Base-by-base conservation (phyloP, 37 sponge, comb jelly and placozoan genomes). In the Spongilla lacustris region DNA sequence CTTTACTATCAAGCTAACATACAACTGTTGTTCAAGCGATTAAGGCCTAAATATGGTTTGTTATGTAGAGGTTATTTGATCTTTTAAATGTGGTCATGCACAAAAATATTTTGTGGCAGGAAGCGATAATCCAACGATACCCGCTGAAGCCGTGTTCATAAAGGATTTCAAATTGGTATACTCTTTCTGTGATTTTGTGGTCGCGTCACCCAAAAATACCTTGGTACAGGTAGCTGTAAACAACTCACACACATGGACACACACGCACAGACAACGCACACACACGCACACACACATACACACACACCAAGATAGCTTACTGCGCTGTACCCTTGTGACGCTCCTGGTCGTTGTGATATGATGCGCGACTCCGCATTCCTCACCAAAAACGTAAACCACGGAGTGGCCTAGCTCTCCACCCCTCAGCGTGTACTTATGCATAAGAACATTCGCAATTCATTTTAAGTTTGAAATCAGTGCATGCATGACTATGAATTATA, bases 281-380 rank as follows among this genome's bases (percentile, higher is more conserved):
- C 58, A 58, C 58, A 17, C 58, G 11, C 58, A 58, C 58, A 58
- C 58, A 58, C 58, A 58, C 58, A 58, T 17, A 58, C 21, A 58
- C 58, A 58, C 12, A 17, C 58, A 58, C 11, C 58, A 58, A 58
- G 58, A 58, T 58, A 58, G 58, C 58, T 58, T 58, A 58, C 58
- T 58, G 58, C 58, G 58, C 58, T 58, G 58, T 58, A 58, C 58
- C 58, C 58, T 58, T 58, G 58, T 58, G 58, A 58, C 21, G 21
- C 58, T 58, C 58, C 58, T 58, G 58, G 58, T 58, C 58, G 58
- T 58, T 58, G 58, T 58, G 58, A 58, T 58, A 58, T 58, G 58
- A 58, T 58, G 58, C 58, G 58, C 58, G 58, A 58, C 14, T 58
- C 58, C 58, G 58, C 4, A 58, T 58, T 58, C 58, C 58, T 58